Conservation (phyloP, 2,888 invertebrate species). For the Andrena flavipes region DNA sequence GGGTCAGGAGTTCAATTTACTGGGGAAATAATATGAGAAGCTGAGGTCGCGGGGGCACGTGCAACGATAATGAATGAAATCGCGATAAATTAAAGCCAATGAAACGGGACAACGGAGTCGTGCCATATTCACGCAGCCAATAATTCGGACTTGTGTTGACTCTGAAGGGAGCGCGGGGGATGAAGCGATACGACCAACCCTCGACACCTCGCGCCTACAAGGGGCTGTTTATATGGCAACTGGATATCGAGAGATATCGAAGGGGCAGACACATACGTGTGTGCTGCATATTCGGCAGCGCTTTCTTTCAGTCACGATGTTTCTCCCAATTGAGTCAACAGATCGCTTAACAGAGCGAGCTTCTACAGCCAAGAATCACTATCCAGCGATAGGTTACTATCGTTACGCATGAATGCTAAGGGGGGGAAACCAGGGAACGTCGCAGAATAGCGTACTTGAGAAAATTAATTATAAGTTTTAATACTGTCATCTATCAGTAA, state of each 20-base stretch:
- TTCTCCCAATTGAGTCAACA: not conserved
- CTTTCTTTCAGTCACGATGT: not conserved
- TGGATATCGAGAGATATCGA: not conserved
- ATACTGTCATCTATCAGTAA: too few relatives aligned
- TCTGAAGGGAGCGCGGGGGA: not conserved
- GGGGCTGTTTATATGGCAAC: conserved; percentile 4
- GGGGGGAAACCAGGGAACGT: too few relatives aligned
- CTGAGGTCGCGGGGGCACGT: not conserved
- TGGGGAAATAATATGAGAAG: not conserved
- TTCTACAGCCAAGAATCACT: too few relatives aligned
- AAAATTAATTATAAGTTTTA: too few relatives aligned
- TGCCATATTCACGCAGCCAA: conserved; percentile 1
- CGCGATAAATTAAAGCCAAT: conserved; percentile 28
- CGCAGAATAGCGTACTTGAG: too few relatives aligned
- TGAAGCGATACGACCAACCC: not conserved
- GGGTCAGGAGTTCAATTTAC: not conserved
- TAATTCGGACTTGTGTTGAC: conserved; percentile 3
- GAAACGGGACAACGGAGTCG: not conserved
- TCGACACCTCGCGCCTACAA: not conserved
- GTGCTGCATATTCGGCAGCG: not conserved
- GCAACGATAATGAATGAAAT: conserved; percentile 2
- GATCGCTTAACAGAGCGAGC: too few relatives aligned
- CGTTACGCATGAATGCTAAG: too few relatives aligned
- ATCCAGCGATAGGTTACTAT: too few relatives aligned
- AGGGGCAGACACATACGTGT: not conserved